Base-by-base conservation (phyloP, 2,113 vertebrate genomes). In the Apistogramma diplotaenia region DNA sequence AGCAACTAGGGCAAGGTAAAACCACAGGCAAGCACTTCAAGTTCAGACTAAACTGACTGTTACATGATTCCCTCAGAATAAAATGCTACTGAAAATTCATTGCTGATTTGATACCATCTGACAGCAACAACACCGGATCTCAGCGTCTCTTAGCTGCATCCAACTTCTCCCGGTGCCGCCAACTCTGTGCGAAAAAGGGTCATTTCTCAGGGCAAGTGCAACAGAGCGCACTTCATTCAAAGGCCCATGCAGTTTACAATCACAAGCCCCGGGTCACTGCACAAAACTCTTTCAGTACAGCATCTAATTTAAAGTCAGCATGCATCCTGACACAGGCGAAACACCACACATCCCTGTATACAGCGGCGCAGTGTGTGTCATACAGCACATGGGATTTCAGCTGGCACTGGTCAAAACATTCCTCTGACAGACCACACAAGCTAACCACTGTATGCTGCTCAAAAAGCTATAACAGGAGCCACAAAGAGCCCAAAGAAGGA, bases 341-440 rank as follows among this genome's bases (percentile, higher is more conserved):
- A 1, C 23, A 59, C n/a, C 61, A 76, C 46, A 79, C 79, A 76
- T 61, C 35, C 40, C 84, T 81, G 62, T 73, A 81, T 82, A 85
- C 75, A 91, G 85, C 81, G 4, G 79, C 1, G 21, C 76, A 85
- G 83, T 85, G 87, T 90, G 84, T 85, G 75, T 85, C 83, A 78
- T 76, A 79, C 37, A 81, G 76, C 84, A 67, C 88, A 90, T 80
- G 83, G 74, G 76, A 87, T 82, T 82, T 91, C 75, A 80, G 58
- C 80, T 89, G 87, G 89, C 90, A 82, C 73, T 12, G 84, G 85
- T 82, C 84, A 93, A 91, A 93, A 92, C 87, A 93, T 93, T 93
- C 91, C 89, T 87, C 82, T 82, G 81, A 84, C 79, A 90, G 86
- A 91, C 90, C 91, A 82, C 89, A 93, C 89, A 91, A 89, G 74